Conservation (phyloP, 1,140 invertebrate species). For the Branchinecta lindahli region DNA sequence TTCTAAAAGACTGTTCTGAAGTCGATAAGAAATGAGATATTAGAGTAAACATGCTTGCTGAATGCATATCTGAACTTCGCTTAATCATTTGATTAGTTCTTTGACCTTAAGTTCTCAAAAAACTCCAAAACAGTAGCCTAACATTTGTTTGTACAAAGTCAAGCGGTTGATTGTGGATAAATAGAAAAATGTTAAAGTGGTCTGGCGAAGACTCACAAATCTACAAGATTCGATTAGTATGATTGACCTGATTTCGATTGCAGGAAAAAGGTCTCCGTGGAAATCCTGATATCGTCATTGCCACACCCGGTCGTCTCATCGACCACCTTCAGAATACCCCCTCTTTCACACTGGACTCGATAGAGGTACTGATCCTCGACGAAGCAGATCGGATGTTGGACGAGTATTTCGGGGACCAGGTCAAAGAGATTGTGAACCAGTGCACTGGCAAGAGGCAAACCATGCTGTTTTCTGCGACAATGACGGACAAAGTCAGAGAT, state of each 20-base stretch:
- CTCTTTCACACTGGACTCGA: constrained; percentile 68
- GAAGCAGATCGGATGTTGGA: constrained; percentile 96
- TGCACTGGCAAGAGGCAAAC: constrained; percentile 88
- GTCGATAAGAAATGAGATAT: too few relatives aligned
- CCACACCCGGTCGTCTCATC: constrained; percentile 90
- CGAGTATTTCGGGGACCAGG: constrained; percentile 94
- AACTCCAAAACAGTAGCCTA: too few relatives aligned
- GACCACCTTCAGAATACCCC: constrained; percentile 94
- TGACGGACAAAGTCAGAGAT: constrained; percentile 92
- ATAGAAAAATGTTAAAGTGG: too few relatives aligned
- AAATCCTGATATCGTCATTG: constrained; percentile 92
- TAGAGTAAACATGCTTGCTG: too few relatives aligned
- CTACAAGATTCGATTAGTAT: too few relatives aligned
- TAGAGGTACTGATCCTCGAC: constrained; percentile 88
- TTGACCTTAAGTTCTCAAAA: too few relatives aligned
- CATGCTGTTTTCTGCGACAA: constrained; percentile 94
- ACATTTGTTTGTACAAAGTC: too few relatives aligned
- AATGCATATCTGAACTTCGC: too few relatives aligned
- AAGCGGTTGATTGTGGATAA: too few relatives aligned
- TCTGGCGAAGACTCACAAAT: too few relatives aligned
- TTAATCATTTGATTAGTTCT: too few relatives aligned
- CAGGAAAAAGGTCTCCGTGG: constrained; percentile 68
- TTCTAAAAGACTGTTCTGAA: too few relatives aligned
- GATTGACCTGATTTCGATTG: constrained; percentile 14
- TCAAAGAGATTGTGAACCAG: constrained; percentile 87